Evolutionary conservation across 2,888 invertebrate genomes (phyloP).

Genomic region (Amaurobius ferox): DNA sequence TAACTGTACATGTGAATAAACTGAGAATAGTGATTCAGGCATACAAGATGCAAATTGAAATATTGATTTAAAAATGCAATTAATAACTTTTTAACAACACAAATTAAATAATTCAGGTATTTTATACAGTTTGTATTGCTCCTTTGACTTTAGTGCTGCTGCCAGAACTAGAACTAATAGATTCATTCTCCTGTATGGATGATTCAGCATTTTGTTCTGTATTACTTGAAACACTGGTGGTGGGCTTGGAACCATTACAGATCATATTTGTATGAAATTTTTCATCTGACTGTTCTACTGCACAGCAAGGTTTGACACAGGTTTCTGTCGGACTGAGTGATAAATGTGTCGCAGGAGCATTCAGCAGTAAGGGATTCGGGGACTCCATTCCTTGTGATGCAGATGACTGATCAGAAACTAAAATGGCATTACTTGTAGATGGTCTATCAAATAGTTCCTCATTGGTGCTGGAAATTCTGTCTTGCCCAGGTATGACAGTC

Average conservation of each 20-base stretch:
- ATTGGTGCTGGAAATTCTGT: conserved; percentile 17
- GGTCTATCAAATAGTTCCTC: conserved; percentile 47
- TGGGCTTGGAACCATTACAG: background rate
- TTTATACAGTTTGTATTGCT: conserved; percentile 71
- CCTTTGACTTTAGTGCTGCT: conserved; percentile 57
- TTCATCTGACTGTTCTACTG: conserved; percentile 48
- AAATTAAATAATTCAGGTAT: background rate
- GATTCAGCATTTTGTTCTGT: background rate
- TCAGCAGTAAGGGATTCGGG: background rate
- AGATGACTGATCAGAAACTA: conserved; percentile 4
- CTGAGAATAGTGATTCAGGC: background rate
- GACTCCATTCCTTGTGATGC: background rate
- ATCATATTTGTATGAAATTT: conserved; percentile 40
- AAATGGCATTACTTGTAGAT: background rate
- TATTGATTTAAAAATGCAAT: background rate
- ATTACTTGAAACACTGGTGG: background rate
- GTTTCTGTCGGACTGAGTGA: conserved; percentile 44
- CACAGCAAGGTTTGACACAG: conserved; percentile 70
- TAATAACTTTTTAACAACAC: background rate
- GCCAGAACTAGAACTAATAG: background rate
- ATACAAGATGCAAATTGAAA: background rate
- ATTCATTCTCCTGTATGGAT: background rate
- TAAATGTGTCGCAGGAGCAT: background rate
- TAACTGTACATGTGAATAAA: conserved; percentile 5
- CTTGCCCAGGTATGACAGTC: background rate